Conservation (phyloP, 2,797 vertebrate genomes). For the Uromys caudimaculatus region DNA sequence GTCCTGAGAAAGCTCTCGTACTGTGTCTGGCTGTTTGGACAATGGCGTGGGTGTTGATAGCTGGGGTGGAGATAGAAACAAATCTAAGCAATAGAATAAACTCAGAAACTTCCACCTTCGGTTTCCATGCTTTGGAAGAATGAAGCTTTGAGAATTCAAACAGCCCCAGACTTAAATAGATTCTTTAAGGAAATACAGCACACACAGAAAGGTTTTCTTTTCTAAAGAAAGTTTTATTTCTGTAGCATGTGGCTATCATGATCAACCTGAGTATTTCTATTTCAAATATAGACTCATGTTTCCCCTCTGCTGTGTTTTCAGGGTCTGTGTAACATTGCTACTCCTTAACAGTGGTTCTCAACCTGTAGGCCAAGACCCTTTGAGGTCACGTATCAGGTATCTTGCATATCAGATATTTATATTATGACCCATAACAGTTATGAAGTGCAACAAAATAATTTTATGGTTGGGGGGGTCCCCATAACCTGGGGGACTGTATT, state of each 20-base stretch:
- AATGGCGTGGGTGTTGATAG: neutral
- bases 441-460: neutral
- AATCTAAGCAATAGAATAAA: conserved; percentile 26
- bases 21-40: conserved; percentile 4
- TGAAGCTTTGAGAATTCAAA: conserved; percentile 30
- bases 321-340: neutral
- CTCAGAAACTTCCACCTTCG: neutral
- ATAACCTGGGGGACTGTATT: neutral
- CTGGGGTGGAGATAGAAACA: neutral
- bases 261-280: neutral
- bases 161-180: neutral
- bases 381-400: neutral
- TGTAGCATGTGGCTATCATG: neutral
- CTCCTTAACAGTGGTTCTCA: neutral
- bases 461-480: neutral
- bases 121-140: conserved; percentile 20
- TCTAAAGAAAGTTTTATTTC: conserved; percentile 11
- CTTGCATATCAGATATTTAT: neutral
- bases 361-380: neutral
- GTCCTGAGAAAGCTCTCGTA: conserved; percentile 9
- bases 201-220: neutral
- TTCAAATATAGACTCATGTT: conserved; percentile 25
- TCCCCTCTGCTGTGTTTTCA: conserved; percentile 2
- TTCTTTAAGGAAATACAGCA: neutral
- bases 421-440: neutral